These are phyloP conservation scores for Ptilorrhoa leucosticta DNA, from an alignment of 2,113 vertebrate genomes.

Conservation along the genomic window DNA sequence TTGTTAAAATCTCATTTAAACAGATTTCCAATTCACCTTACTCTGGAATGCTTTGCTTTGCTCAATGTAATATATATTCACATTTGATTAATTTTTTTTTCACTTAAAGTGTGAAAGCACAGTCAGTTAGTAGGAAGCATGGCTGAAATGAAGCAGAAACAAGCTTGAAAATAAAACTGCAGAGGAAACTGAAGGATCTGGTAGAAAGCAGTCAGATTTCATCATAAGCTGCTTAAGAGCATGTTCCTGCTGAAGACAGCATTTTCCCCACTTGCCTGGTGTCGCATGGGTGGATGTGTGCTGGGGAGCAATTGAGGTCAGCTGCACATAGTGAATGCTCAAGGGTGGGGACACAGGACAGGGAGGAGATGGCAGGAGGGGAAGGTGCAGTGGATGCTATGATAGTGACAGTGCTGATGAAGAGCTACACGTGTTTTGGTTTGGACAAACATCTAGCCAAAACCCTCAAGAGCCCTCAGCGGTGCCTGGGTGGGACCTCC, in stretches of 20 bases:
- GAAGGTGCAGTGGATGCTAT: background rate
- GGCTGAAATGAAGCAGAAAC: background rate
- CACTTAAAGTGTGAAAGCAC: background rate
- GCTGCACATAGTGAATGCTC: rapidly evolving
- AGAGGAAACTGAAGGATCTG: background rate
- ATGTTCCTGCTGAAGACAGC: background rate
- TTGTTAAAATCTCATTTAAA: background rate
- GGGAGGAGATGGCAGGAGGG: background rate
- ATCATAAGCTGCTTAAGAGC: background rate
- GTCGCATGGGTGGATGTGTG: rapidly evolving
- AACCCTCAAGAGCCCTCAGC: background rate
- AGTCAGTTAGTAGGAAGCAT: background rate
- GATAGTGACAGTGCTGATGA: background rate
- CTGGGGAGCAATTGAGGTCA: background rate
- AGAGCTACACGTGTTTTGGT: rapidly evolving
- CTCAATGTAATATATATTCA: background rate
- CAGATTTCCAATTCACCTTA: background rate
- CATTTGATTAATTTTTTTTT: background rate
- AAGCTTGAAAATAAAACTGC: background rate
- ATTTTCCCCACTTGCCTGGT: rapidly evolving
- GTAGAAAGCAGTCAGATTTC: background rate
- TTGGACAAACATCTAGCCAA: background rate
- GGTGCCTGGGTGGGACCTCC: background rate
- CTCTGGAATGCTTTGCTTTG: background rate
- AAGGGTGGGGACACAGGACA: rapidly evolving